A percentile compares a stretch with the other conserved stretches of the same genome.
Evolutionary conservation across 2,888 invertebrate genomes (phyloP).

Genomic region (Lithophane semibrunnea): DNA sequence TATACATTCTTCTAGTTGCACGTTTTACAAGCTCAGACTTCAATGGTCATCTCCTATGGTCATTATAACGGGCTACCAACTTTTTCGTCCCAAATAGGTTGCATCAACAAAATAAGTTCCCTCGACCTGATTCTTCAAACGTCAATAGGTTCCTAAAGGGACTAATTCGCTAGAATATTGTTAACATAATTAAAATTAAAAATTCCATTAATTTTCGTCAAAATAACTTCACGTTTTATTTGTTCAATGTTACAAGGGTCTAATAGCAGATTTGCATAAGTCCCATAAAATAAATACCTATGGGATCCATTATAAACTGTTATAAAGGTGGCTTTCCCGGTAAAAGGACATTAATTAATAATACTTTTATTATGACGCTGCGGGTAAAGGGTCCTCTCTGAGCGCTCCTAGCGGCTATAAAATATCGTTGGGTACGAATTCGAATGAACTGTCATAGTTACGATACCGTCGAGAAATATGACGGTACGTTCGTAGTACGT

Average conservation of each 20-base stretch:
- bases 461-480: constrained; percentile 46
- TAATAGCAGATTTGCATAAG: constrained; percentile 22
- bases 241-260: constrained; percentile 19
- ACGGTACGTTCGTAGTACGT: constrained; percentile 33
- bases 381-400: constrained; percentile 26
- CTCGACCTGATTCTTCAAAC: background rate
- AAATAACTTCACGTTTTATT: constrained; percentile 3
- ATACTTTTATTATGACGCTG: constrained; percentile 44
- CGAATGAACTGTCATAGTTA: constrained; percentile 50
- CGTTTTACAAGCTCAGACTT: background rate
- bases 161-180: background rate
- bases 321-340: constrained; percentile 31
- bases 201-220: background rate
- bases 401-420: constrained; percentile 29
- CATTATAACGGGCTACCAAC: background rate
- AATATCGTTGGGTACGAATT: constrained; percentile 56
- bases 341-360: constrained; percentile 43
- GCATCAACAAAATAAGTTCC: no score
- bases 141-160: no score
- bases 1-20: background rate
- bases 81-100: no score
- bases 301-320: constrained; percentile 43
- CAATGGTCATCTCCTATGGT: background rate
- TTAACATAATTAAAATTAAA: background rate
- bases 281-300: constrained; percentile 27